Evolutionary conservation across 1,140 invertebrate genomes (phyloP).

Genomic region (Drosophila ficusphila): DNA sequence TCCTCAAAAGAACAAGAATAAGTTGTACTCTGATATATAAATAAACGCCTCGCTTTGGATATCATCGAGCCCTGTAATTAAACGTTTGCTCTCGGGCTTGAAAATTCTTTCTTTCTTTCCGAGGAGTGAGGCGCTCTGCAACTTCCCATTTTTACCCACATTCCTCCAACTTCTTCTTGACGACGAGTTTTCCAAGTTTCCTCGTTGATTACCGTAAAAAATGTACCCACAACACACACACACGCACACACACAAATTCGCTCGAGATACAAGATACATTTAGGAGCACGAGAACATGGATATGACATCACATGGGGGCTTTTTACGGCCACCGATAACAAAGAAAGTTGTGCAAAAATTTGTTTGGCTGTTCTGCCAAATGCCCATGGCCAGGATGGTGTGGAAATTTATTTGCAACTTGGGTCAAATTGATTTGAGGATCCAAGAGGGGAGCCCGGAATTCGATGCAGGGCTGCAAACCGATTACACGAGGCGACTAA

Average conservation of each 20-base stretch:
- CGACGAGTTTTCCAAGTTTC: neutral
- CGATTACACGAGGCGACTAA: slow-evolving; percentile 23
- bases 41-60: no score
- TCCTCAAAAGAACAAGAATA: no score
- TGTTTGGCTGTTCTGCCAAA: neutral
- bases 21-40: no score
- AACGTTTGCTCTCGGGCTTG: neutral
- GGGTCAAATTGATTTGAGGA: slow-evolving; percentile 64
- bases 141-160: neutral
- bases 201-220: neutral
- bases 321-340: slow-evolving; percentile 46
- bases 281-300: neutral
- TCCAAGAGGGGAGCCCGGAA: slow-evolving; percentile 23
- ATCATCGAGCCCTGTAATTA: neutral
- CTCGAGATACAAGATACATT: neutral
- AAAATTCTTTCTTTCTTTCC: no score
- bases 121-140: no score
- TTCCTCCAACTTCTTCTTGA: neutral
- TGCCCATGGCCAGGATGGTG: no score
- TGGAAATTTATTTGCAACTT: slow-evolving; percentile 59
- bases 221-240: neutral
- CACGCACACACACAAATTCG: neutral
- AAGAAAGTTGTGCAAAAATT: slow-evolving; percentile 28
- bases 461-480: slow-evolving; percentile 9
- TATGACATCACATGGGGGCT: slow-evolving; percentile 17